Base-by-base conservation (phyloP, 1,140 invertebrate species). In the Rhizoglyphus robini region DNA sequence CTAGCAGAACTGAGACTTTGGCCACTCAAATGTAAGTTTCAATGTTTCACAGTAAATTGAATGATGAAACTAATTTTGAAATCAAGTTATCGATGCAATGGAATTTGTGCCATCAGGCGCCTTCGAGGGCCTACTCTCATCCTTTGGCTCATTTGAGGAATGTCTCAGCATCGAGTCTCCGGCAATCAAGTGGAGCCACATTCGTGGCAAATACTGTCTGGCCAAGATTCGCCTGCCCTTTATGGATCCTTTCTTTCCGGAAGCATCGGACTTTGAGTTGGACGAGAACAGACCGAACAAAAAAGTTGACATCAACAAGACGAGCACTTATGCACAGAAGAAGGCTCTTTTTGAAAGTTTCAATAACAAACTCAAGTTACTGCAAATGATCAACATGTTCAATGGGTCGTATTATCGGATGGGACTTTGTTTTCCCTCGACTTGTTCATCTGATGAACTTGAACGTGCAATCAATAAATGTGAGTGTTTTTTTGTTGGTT, bases 71-170 rank as follows among this genome's bases (percentile, higher is more conserved):
- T n/a, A n/a, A n/a, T n/a, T n/a, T n/a, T n/a, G n/a, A n/a, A n/a
- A n/a, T n/a, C n/a, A 31, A 65, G 64, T 65, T 47, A 34, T 65
- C 18, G 64, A 65, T 32, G 3, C 64, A 3, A 59, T 65, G 48
- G 51, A 41, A 20, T 36, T 58, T 15, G 3, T 59, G 11, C 48
- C 64, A 23, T 36, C 51, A 8, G 64, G 64, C 30, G 1, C 34
- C 23, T 2, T 65, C 15, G 64, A 65, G 27, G 64, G 64, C 8
- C 23, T 41, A 1, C n/a, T 65, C 5, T 65, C 64, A 31, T 23
- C 15, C 15, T 62, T 65, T 32, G 64, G 64, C 34, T 4, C 23
- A 11, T 65, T 18, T 60, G 64, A 65, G n/a, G 49, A 65, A 60
- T 65, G 64, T 30, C 11, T 65, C 20, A 46, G 41, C 27, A 64